phyloP scores from a whole-genome alignment of 2,113 vertebrate species.

The Gallinago paraguaiae region DNA sequence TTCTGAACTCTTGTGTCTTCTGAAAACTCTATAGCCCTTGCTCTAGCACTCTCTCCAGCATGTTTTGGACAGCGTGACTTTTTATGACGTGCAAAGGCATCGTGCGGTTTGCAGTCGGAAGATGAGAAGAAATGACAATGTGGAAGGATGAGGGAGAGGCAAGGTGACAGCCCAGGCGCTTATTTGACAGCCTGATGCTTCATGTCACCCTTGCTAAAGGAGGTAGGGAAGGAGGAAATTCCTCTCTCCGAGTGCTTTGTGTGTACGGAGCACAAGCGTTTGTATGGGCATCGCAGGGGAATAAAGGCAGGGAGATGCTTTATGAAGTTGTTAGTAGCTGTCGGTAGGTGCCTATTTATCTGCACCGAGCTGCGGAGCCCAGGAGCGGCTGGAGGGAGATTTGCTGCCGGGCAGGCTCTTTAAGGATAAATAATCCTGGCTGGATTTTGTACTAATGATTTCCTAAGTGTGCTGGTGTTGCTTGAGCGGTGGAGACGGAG shows the following conservation, averaged over 20 bases:
- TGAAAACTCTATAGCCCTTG: neutral
- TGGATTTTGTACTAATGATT: slow-evolving; percentile 12
- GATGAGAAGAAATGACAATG: neutral
- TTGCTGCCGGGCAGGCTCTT: neutral
- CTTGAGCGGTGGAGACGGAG: neutral
- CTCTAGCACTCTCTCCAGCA: neutral
- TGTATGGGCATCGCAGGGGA: fast-evolving
- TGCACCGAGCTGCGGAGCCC: neutral
- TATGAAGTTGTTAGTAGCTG: neutral
- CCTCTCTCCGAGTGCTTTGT: neutral
- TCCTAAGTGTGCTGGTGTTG: neutral
- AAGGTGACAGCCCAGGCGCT: neutral
- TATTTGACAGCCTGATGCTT: neutral
- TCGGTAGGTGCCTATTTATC: neutral
- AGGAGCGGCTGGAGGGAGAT: neutral
- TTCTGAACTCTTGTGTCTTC: neutral
- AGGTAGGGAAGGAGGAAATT: neutral
- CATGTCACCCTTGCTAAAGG: neutral
- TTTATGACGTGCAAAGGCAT: fast-evolving
- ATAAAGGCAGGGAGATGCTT: neutral
- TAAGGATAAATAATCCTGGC: slow-evolving; percentile 9
- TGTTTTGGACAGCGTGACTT: neutral
- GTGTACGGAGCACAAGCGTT: fast-evolving
- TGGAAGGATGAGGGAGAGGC: neutral
- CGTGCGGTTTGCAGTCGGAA: neutral